These are phyloP conservation scores for Podarcis raffonei DNA, from an alignment of 2,113 vertebrate species.

Conservation along the genomic window DNA sequence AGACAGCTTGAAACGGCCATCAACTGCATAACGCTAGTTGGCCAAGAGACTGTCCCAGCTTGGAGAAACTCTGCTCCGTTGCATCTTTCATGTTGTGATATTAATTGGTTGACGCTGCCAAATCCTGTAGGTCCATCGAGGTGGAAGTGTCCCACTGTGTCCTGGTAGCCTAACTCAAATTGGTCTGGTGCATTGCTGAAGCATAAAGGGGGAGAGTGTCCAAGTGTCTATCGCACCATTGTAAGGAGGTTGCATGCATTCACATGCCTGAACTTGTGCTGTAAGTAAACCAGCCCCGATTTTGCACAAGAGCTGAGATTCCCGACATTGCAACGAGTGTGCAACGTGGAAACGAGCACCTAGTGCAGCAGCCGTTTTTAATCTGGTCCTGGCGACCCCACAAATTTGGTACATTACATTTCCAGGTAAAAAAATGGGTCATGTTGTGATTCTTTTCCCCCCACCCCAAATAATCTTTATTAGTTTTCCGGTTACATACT, in stretches of 20 bases:
- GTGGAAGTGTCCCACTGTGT: too few relatives aligned
- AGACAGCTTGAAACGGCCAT: neutral
- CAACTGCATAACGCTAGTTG: neutral
- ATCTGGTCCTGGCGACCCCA: too few relatives aligned
- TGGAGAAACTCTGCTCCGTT: neutral
- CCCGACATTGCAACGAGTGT: neutral
- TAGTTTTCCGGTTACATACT: too few relatives aligned
- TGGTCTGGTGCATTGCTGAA: too few relatives aligned
- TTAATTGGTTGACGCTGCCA: neutral
- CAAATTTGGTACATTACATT: neutral
- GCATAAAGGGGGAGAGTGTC: neutral
- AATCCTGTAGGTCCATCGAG: neutral
- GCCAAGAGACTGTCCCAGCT: neutral
- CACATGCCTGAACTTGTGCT: too few relatives aligned
- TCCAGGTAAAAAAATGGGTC: neutral
- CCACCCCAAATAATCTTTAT: too few relatives aligned
- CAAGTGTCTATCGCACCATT: neutral
- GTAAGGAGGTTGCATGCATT: neutral
- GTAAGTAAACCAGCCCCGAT: too few relatives aligned
- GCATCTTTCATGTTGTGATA: too few relatives aligned
- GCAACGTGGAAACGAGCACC: neutral
- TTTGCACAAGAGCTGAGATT: too few relatives aligned
- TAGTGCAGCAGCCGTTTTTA: neutral
- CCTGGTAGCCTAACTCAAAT: too few relatives aligned
- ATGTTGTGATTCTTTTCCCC: neutral